These are phyloP conservation scores for Paragorgia papillata DNA, from an alignment of 92 coral and sea anemone genomes.

Conservation along the genomic window DNA sequence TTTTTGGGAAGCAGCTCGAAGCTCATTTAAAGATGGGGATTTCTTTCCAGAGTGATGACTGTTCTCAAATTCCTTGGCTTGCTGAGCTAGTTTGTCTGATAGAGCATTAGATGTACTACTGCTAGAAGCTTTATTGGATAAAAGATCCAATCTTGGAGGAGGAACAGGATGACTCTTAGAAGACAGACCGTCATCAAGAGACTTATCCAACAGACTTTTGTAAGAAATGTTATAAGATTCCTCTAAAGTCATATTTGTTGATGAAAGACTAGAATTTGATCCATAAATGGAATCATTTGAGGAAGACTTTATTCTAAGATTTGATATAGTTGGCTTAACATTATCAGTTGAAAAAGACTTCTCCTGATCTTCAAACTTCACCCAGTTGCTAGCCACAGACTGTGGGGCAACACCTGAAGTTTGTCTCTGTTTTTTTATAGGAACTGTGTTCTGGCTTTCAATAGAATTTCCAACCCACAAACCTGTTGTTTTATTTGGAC, in stretches of 20 bases:
- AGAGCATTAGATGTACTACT: slow-evolving; percentile 5
- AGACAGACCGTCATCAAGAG: neutral
- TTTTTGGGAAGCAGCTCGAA: slow-evolving; percentile 15
- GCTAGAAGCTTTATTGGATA: neutral
- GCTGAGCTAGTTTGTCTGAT: slow-evolving; percentile 13
- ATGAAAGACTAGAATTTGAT: neutral
- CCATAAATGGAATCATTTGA: neutral
- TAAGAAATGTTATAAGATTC: neutral
- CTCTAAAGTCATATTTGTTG: neutral
- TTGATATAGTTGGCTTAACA: neutral
- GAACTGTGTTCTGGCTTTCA: neutral
- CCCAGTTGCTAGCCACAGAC: slow-evolving; percentile 3
- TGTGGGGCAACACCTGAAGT: neutral
- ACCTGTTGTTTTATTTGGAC: neutral
- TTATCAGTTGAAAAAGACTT: neutral
- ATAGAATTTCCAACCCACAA: neutral
- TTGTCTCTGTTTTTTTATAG: neutral
- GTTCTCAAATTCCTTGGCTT: slow-evolving; percentile 32
- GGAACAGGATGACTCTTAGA: neutral
- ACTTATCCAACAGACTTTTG: slow-evolving; percentile 23
- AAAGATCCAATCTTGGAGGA: slow-evolving; percentile 32
- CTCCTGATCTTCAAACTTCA: slow-evolving; percentile 24
- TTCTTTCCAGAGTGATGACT: slow-evolving; percentile 7
- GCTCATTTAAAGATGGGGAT: slow-evolving; percentile 38
- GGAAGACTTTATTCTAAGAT: neutral